Percentiles rank a stretch among this genome's conserved stretches.
phyloP scores from a whole-genome alignment of 2,888 invertebrate genomes.

The Nymphalis c-album region DNA sequence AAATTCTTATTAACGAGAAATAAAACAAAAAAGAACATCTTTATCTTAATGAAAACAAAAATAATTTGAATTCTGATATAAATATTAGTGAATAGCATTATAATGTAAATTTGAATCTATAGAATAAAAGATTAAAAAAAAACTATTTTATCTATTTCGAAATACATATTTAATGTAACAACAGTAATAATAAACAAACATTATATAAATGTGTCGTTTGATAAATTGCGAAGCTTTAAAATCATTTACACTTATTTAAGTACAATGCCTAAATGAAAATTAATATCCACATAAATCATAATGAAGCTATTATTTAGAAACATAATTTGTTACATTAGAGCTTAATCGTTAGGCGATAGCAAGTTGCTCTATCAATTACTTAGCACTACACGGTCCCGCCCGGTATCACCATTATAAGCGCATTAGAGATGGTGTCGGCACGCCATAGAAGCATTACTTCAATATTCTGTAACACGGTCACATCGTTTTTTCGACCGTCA shows the following conservation, averaged over 20 bases:
- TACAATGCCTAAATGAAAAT: constrained; percentile 25
- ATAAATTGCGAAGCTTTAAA: neutral
- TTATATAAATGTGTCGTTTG: neutral
- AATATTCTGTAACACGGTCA: constrained; percentile 74
- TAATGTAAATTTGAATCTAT: no score
- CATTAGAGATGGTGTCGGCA: constrained; percentile 74
- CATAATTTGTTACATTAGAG: constrained; percentile 52
- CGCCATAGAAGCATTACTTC: constrained; percentile 74
- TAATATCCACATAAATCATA: constrained; percentile 31
- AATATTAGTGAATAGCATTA: no score
- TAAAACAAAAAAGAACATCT: no score
- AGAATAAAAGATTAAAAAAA: no score
- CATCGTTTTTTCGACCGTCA: constrained; percentile 68
- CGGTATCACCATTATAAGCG: constrained; percentile 74
- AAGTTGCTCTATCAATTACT: constrained; percentile 76
- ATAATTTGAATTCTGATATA: no score
- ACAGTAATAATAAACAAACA: neutral
- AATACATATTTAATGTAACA: neutral
- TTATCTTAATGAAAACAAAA: no score
- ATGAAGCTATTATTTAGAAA: constrained; percentile 43
- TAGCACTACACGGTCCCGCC: constrained; percentile 66
- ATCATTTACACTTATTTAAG: constrained; percentile 9
- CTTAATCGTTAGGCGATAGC: constrained; percentile 64
- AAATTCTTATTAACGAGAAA: no score
- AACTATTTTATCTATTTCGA: neutral